Base-by-base conservation (phyloP, 2,888 invertebrate species). In the Leptinotarsa juncta region DNA sequence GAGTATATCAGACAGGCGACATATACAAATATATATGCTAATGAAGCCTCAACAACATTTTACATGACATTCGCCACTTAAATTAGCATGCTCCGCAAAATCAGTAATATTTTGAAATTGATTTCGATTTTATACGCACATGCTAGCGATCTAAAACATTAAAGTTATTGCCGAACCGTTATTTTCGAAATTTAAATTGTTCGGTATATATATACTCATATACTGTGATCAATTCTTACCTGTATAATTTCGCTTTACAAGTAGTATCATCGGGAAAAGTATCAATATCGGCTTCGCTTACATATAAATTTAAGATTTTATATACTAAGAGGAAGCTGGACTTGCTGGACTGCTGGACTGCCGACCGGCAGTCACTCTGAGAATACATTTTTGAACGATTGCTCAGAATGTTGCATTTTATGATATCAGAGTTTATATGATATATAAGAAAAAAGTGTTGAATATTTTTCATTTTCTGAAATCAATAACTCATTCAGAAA, bases 151-250 rank as follows among this genome's bases (percentile, higher is more conserved):
- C 79, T 80, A 81, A 80, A 81, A 78, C 78, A 75, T 79, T 71
- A 78, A 81, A 82, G 71, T 82, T 80, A 82, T 78, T 76, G 75
- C 66, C 72, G 67, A 74, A 74, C 82, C 80, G 82, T 82, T 81
- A 82, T 75, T 74, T 77, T 69, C 55, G 71, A 75, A 70, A 73
- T 77, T 72, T 73, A 77, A 77, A 75, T 75, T 73, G 68, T 75
- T 62, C 62, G 23, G 49, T 70, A 65, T 73, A 66, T 26, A 73
- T 66, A 42, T 55, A 70, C 74, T 70, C 73, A 71, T 69, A 68
- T 70, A 49, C 65, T 65, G 77, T 69, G 62, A 73, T 65, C 70
- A 72, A 75, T 67, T 72, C 70, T 69, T 69, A 66, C 50, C 65
- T 66, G 72, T 73, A 67, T 77, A 77, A 77, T 77, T 72, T 68